Evolutionary conservation across 2,888 invertebrate genomes (phyloP), one percentile per base, ranked within the genome.

Genomic region (Chrysolina haemoptera): DNA sequence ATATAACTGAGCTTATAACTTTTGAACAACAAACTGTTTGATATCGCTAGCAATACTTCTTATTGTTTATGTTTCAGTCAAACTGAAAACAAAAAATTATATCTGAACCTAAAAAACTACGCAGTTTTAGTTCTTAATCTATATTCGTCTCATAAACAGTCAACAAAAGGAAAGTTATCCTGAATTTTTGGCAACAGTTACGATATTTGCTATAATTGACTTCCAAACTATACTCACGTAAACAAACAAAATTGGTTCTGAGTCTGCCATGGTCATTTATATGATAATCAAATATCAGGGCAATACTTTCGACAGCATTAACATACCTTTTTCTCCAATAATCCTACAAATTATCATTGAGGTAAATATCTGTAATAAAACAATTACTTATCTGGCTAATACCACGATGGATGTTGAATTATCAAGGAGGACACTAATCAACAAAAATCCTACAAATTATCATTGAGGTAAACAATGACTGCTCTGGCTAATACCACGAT

Each of bases 121-220:
- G 50, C 50, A 50, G 50, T 50, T 0, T 12, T 18, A 50, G 50
- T 50, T 3, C 18, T 50, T 16, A 16, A 50, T 50, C 50, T 50
- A 50, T 50, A 50, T 50, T 16, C 1, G 50, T 50, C 50, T 16
- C 9, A 50, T 50, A 50, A 50, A 50, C n/a, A 50, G 18, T 50
- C 18, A 18, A 50, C n/a, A 50, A 9, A 46, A n/a, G 43, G 14
- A 46, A 46, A 14, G 46, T 12, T 50, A n/a, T 50, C 50, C 18
- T n/a, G 14, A 43, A 50, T 50, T 50, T 46, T 50, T 50, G 50
- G 50, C 50, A 50, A 18, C n/a, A 18, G 50, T 50, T 50, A 16
- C 18, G 50, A 50, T 16, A 16, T 16, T 16, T 50, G 50, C 8
- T 9, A 1, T n/a, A 50, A 50, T 50, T 18, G 50, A 16, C 18